Percentiles rank a stretch among this genome's conserved stretches.
phyloP scores from a whole-genome alignment of 2,888 invertebrate genomes.

The Argyra leucocephala region DNA sequence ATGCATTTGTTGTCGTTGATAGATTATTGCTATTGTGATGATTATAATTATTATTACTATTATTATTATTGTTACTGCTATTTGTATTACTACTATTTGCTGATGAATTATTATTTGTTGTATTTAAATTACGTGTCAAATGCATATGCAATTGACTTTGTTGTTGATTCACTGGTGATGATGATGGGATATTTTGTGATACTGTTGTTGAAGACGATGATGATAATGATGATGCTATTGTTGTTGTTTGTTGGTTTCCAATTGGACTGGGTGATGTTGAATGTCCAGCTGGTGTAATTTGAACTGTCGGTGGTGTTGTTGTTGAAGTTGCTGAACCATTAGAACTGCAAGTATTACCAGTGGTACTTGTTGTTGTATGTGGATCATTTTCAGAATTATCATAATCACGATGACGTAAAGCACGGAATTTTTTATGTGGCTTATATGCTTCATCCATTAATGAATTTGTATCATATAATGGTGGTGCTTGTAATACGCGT shows the following conservation, averaged over 20 bases:
- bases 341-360: conserved; percentile 11
- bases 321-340: conserved; percentile 20
- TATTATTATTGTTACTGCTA: conserved; percentile 33
- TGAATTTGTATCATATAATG: conserved; percentile 78
- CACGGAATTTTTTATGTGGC: conserved; percentile 91
- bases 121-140: conserved; percentile 47
- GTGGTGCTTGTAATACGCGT: conserved; percentile 84
- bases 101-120: conserved; percentile 20
- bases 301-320: conserved; percentile 18
- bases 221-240: too few species aligned
- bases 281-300: neutral
- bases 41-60: conserved; percentile 26
- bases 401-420: conserved; percentile 68
- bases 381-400: conserved; percentile 61
- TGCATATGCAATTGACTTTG: conserved; percentile 46
- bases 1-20: conserved; percentile 29
- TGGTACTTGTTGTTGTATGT: conserved; percentile 29
- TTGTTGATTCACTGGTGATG: conserved; percentile 29
- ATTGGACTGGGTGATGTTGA: conserved; percentile 20
- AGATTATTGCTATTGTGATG: conserved; percentile 15
- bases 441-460: conserved; percentile 92
- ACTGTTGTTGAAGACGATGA: conserved; percentile 23
- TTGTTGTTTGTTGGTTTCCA: conserved; percentile 10
- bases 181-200: conserved; percentile 24
- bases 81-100: conserved; percentile 21